phyloP scores from a whole-genome alignment of 2,888 invertebrate species.

The Polietes domitor region DNA sequence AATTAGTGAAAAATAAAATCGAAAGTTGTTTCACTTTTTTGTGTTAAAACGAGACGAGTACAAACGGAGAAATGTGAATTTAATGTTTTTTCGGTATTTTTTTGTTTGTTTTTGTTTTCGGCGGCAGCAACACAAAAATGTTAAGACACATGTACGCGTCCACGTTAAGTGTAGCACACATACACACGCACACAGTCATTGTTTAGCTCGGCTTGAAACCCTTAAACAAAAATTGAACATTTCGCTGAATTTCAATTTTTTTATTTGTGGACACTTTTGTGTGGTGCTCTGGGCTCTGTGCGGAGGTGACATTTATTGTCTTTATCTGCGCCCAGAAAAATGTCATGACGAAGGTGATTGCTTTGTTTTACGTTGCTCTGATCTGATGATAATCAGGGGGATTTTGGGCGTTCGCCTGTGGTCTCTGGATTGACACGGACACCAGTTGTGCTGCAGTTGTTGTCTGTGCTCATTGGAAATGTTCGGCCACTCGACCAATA shows the following conservation, averaged over 20 bases:
- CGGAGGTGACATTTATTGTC: constrained; percentile 63
- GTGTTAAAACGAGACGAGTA: background rate
- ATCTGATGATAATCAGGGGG: constrained; percentile 42
- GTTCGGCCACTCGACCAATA: too few relatives aligned
- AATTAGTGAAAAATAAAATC: constrained; percentile 60
- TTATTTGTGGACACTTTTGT: constrained; percentile 29
- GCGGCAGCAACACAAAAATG: constrained; percentile 8
- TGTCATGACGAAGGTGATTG: constrained; percentile 55
- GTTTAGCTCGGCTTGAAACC: background rate
- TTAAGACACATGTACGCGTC: background rate
- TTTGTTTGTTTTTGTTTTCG: constrained; percentile 61
- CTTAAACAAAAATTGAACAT: background rate
- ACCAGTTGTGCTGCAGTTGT: background rate
- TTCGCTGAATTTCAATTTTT: constrained; percentile 50
- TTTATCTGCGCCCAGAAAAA: constrained; percentile 37
- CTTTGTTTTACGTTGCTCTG: constrained; percentile 13
- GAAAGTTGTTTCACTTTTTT: constrained; percentile 64
- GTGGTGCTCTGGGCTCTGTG: constrained; percentile 25
- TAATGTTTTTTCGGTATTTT: constrained; percentile 25
- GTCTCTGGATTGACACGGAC: background rate
- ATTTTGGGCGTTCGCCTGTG: constrained; percentile 2
- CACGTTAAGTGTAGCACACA: background rate
- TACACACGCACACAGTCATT: background rate
- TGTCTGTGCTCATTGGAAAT: too few relatives aligned
- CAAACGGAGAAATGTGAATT: constrained; percentile 62